Base-by-base conservation (phyloP, 2,113 vertebrate genomes). In the Delphinapterus leucas region DNA sequence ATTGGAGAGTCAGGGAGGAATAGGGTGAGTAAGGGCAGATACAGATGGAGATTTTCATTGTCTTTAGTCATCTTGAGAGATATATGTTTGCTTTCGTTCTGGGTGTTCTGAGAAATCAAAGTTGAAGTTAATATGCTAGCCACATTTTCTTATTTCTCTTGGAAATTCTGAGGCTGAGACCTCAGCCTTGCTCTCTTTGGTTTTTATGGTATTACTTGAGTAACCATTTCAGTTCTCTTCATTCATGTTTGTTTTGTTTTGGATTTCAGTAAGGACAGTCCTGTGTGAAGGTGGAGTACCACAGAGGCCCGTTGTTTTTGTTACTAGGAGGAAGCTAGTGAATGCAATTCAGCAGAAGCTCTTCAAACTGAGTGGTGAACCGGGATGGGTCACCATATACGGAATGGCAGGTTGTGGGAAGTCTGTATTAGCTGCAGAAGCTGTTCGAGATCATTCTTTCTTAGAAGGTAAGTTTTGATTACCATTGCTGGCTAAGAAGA, bases 391-490 rank as follows among this genome's bases (percentile, higher is more conserved):
- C 82, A 99, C 99, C 1, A 98, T 99, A 33, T 99, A 99, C 91
- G 99, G 99, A 85, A 99, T 99, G 99, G 99, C 99, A 33, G 99
- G 99, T 82, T 99, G 99, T 13, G 99, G 99, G 15, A 99, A 99
- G 98, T 99, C 99, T n/a, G 99, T 99, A 73, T 97, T 99, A 96
- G 99, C 99, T 85, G 99, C 99, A 20, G 99, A 99, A 98, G 99
- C 99, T 31, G 99, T 99, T 94, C 98, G 99, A 90, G 98, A 99
- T 97, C 99, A 98, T 36, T 90, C 44, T 0, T 97, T 99, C 93
- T 98, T 99, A 71, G 98, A 99, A 98, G 99, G 99, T 99, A 98
- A 98, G 88, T 86, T 68, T 63, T 96, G 60, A 77, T 82, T 68
- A 38, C 26, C 49, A 23, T 49, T 92, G n/a, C 26, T 93, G 88